phyloP scores from a whole-genome alignment of 2,888 invertebrate genomes.

The Ferrisia virgata region DNA sequence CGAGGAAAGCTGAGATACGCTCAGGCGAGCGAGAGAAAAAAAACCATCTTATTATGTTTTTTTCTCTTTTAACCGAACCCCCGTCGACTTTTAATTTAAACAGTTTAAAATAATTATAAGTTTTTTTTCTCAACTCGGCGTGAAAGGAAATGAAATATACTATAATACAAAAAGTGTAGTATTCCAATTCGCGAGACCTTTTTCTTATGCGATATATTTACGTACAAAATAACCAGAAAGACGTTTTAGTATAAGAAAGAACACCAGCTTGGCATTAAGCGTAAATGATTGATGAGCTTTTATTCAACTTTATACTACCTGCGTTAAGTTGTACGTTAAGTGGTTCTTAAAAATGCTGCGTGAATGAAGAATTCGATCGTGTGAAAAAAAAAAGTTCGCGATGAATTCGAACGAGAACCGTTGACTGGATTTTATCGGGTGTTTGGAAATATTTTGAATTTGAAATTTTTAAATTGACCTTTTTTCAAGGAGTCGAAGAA shows the following conservation, averaged over 20 bases:
- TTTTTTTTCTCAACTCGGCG: neutral
- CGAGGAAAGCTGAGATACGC: neutral
- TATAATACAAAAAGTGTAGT: too few species aligned
- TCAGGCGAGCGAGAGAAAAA: too few species aligned
- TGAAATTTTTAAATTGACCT: too few species aligned
- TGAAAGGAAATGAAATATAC: neutral
- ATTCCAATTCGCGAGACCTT: neutral
- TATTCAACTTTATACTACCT: slow-evolving; percentile 20
- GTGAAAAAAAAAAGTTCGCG: neutral
- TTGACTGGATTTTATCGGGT: neutral
- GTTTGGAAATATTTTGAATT: too few species aligned
- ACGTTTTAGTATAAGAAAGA: slow-evolving; percentile 18
- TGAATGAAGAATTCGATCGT: neutral
- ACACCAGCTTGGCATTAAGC: slow-evolving; percentile 12
- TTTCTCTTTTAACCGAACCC: neutral
- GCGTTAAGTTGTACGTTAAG: neutral
- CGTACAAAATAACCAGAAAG: neutral
- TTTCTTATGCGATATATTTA: neutral
- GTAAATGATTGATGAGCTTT: slow-evolving; percentile 36
- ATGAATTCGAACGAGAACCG: too few species aligned
- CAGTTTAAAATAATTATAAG: slow-evolving; percentile 25
- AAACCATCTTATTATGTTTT: slow-evolving; percentile 1
- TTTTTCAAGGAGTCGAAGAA: too few species aligned
- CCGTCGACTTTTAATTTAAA: neutral
- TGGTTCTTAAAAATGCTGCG: neutral